Evolutionary conservation across 2,797 vertebrate species (phyloP).

Genomic region (Syngnathus acus): DNA sequence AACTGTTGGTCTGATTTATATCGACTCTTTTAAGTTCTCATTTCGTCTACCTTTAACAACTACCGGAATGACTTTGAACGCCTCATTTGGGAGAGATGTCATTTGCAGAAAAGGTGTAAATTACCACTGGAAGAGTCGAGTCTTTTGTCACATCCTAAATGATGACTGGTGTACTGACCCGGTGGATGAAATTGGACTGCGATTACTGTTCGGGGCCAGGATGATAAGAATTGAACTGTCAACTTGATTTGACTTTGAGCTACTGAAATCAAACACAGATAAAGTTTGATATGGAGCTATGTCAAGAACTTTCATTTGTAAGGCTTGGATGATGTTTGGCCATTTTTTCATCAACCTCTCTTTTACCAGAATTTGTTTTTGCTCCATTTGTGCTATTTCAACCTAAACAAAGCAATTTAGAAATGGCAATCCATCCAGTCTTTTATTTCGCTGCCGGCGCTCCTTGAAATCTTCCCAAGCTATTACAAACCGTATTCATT

Average conservation of each 20-base stretch:
- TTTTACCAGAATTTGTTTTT: too few relatives aligned
- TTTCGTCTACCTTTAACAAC: conserved; percentile 57
- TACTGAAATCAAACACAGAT: neutral
- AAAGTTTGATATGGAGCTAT: neutral
- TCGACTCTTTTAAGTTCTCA: conserved; percentile 59
- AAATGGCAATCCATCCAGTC: too few relatives aligned
- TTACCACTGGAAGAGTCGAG: conserved; percentile 33
- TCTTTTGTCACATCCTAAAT: conserved; percentile 22
- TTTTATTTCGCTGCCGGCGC: neutral
- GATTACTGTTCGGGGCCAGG: neutral
- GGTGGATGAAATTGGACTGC: neutral
- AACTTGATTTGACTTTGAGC: neutral
- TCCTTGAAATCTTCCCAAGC: neutral
- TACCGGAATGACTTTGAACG: conserved; percentile 60
- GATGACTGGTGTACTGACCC: conserved; percentile 27
- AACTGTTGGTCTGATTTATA: conserved; percentile 64
- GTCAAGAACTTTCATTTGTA: neutral
- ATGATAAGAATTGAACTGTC: neutral
- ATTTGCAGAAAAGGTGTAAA: conserved; percentile 55
- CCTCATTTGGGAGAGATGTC: conserved; percentile 55
- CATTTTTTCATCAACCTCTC: too few relatives aligned
- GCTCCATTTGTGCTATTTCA: too few relatives aligned
- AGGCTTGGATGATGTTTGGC: neutral
- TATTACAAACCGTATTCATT: neutral
- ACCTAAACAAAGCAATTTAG: too few relatives aligned